These are phyloP conservation scores for Athene cunicularia DNA, from an alignment of 2,113 vertebrate genomes.

Conservation along the genomic window DNA sequence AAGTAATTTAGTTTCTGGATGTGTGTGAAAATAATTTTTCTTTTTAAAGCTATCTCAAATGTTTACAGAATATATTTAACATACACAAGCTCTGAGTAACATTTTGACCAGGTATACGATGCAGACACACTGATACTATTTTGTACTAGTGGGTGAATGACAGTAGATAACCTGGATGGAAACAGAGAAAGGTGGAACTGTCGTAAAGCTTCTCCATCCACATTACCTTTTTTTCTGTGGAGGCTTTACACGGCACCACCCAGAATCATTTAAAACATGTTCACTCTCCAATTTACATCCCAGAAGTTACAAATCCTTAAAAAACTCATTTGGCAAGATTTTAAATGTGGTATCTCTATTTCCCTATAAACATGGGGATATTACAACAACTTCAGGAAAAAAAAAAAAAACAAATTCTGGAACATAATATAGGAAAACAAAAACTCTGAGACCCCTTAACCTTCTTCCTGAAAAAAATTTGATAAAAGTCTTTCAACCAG, in stretches of 20 bases:
- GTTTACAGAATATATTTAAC: neutral
- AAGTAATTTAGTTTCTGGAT: neutral
- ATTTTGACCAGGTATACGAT: neutral
- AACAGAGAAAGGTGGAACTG: neutral
- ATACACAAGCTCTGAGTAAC: neutral
- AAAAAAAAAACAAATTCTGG: neutral
- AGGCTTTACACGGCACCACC: neutral
- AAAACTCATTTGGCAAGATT: neutral
- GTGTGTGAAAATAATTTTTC: neutral
- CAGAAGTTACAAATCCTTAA: neutral
- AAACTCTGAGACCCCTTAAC: neutral
- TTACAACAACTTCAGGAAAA: neutral
- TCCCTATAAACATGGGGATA: neutral
- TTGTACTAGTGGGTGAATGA: neutral
- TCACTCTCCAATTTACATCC: neutral
- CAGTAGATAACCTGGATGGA: neutral
- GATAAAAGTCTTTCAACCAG: neutral
- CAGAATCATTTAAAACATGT: neutral
- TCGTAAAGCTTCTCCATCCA: neutral
- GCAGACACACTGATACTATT: neutral
- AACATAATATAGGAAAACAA: neutral
- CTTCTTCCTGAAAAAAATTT: neutral
- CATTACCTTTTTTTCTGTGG: neutral
- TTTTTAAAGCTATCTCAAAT: neutral
- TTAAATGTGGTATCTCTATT: neutral